Evolutionary conservation across 1,140 invertebrate genomes (phyloP).

Genomic region (Eupristina koningsbergeri): DNA sequence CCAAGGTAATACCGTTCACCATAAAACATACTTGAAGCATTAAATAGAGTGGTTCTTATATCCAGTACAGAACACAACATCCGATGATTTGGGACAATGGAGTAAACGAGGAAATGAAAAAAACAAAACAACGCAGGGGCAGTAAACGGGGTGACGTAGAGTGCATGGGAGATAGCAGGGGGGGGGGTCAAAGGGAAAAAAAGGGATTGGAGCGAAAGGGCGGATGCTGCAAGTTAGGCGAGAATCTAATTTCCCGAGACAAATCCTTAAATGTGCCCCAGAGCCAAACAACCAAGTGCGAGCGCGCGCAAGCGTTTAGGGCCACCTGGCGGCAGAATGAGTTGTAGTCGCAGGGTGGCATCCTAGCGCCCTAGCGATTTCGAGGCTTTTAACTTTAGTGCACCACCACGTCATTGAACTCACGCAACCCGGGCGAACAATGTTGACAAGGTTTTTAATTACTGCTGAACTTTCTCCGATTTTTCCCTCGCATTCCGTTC

Average conservation of each 20-base stretch:
- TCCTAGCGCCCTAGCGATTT: background rate
- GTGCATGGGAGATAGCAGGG: background rate
- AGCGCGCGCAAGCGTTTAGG: constrained; percentile 47
- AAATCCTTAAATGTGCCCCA: constrained; percentile 71
- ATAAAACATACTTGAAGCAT: too few species aligned
- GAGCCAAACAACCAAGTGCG: constrained; percentile 62
- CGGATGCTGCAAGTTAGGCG: constrained; percentile 68
- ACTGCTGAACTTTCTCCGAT: background rate
- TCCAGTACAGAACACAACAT: too few species aligned
- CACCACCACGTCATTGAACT: constrained; percentile 10
- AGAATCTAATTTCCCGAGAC: constrained; percentile 73
- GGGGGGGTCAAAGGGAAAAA: constrained; percentile 40
- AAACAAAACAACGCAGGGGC: too few species aligned
- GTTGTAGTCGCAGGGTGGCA: background rate
- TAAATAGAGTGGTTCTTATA: too few species aligned
- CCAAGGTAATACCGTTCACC: too few species aligned
- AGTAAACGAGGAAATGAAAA: too few species aligned
- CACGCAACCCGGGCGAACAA: constrained; percentile 15
- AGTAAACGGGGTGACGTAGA: background rate
- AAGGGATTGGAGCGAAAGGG: constrained; percentile 54
- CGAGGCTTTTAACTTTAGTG: constrained; percentile 35
- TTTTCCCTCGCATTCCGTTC: background rate
- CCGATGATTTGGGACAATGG: too few species aligned
- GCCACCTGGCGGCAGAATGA: constrained; percentile 11
- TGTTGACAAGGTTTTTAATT: constrained; percentile 48